These are phyloP conservation scores for Arizona elegans DNA, from an alignment of 2,113 vertebrate species.

Conservation along the genomic window DNA sequence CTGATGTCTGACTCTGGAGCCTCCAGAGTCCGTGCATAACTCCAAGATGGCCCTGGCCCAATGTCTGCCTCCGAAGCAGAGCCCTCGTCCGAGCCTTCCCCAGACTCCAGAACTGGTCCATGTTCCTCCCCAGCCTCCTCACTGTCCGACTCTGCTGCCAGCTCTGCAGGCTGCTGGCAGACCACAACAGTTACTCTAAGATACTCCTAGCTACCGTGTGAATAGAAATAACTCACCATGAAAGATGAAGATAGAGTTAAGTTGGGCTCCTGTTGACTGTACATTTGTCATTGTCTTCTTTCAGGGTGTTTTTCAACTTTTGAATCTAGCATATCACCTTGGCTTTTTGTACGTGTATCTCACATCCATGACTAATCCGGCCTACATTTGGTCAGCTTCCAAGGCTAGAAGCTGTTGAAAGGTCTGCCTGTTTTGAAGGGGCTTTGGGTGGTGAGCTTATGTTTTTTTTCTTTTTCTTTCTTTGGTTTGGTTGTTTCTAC, in stretches of 20 bases:
- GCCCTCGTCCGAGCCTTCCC: too few species aligned
- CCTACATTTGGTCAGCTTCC: background rate
- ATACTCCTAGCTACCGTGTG: background rate
- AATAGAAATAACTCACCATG: background rate
- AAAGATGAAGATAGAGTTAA: background rate
- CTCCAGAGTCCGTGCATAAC: too few species aligned
- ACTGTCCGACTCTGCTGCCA: too few species aligned
- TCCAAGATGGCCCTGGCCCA: too few species aligned
- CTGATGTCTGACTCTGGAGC: too few species aligned
- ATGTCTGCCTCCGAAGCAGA: too few species aligned
- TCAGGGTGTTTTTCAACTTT: background rate
- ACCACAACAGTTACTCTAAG: too few species aligned
- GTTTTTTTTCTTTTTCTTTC: background rate
- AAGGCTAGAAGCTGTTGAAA: background rate
- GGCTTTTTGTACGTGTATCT: background rate
- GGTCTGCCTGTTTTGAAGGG: background rate
- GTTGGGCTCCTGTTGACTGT: background rate
- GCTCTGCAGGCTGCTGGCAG: too few species aligned
- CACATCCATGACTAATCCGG: background rate
- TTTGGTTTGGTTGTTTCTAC: background rate
- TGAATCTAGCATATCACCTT: background rate
- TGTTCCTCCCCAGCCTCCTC: too few species aligned
- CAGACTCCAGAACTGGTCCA: too few species aligned
- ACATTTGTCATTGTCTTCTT: background rate
- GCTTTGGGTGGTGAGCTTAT: background rate